Base-by-base conservation (phyloP, 1,140 invertebrate species). In the Microplitis mediator region DNA sequence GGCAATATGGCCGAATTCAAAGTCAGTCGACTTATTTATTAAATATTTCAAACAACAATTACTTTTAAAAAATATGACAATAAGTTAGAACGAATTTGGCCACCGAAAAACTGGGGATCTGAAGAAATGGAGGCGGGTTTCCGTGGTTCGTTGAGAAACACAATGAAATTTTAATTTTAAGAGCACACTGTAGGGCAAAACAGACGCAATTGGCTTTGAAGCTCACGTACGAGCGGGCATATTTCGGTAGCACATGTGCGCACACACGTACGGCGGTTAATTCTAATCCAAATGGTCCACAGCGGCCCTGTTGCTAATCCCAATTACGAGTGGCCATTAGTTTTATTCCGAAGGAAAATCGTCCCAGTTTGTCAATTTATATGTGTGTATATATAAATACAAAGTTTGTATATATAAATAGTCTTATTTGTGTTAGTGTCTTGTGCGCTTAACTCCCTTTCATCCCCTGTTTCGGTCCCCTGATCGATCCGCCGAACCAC, bases 311-410 rank as follows among this genome's bases (percentile, higher is more conserved):
- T 72, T 70, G 76, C 79, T 85, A 84, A 86, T 85, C 79, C 83
- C 81, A 85, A 85, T 86, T 86, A 85, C 80, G 77, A 74, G 81
- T 80, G 79, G 78, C 82, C 80, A 85, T 86, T 85, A 84, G 81
- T 84, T 86, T 85, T 81, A 84, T 84, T 81, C 77, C 69, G 51
- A 77, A 80, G 77, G 77, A 83, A 84, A 82, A 81, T 79, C 77
- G 76, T 77, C 71, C 71, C 58, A 63, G 70, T 72, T 72, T 69
- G 74, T 54, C 56, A 39, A 23, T 36, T 34, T 16, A 67, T 50
- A 14, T n/a, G 54, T 58, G 14, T 23, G 63, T 67, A 56, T 51
- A 9, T 14, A 16, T 16, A 34, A 51, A 73, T 54, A 52, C 5
- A 4, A 34, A 62, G 13, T 31, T 32, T 35, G 60, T 62, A 9